Evolutionary conservation across 2,113 vertebrate genomes (phyloP).

Genomic region (Megalops atlanticus): DNA sequence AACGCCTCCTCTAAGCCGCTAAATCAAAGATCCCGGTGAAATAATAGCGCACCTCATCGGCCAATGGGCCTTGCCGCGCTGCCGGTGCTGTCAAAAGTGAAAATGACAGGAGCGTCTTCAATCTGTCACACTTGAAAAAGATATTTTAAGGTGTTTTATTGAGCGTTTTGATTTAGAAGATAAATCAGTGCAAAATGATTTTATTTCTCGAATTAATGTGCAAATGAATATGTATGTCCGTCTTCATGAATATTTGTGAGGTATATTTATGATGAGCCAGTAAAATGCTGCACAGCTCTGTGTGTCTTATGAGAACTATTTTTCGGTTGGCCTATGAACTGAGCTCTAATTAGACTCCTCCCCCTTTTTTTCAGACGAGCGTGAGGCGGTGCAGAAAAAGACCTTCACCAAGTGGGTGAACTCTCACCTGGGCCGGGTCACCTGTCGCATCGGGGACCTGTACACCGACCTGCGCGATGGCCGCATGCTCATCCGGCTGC

Average conservation of each 20-base stretch:
- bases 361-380: slow-evolving; percentile 76
- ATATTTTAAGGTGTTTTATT: too few relatives aligned
- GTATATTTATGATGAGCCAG: background rate
- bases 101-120: too few relatives aligned
- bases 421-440: slow-evolving; percentile 89
- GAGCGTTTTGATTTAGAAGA: too few relatives aligned
- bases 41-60: too few relatives aligned
- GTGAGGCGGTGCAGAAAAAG: slow-evolving; percentile 96
- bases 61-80: too few relatives aligned
- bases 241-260: background rate
- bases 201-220: background rate
- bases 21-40: background rate
- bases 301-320: background rate
- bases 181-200: too few relatives aligned
- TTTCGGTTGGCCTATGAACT: background rate
- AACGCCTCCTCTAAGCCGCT: background rate
- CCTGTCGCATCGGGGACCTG: slow-evolving; percentile 90
- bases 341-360: background rate
- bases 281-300: background rate
- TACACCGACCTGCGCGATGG: slow-evolving; percentile 93
- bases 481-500: slow-evolving; percentile 93
- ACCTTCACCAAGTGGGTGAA: slow-evolving; percentile 98
- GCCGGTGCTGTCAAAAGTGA: too few relatives aligned
- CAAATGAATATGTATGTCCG: background rate
- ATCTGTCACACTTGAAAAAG: too few relatives aligned